Conservation (phyloP, 2,797 vertebrate genomes). For the Pipistrellus pipistrellus region DNA sequence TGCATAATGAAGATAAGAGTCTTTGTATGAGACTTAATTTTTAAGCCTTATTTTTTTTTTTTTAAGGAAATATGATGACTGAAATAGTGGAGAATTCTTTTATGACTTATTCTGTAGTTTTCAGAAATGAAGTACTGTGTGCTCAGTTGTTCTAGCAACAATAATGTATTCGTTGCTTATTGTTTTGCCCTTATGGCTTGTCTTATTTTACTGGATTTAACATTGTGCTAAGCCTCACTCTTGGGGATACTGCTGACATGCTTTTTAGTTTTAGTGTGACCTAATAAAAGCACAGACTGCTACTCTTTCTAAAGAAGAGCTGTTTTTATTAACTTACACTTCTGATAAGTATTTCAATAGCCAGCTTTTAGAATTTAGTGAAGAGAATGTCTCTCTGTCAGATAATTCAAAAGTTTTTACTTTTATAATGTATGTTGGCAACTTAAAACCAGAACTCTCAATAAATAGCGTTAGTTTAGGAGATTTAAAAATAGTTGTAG, state of each 20-base stretch:
- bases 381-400: constrained; percentile 45
- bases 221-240: constrained; percentile 77
- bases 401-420: constrained; percentile 46
- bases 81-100: constrained; percentile 14
- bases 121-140: background rate
- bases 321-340: constrained; percentile 79
- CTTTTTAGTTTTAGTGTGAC: constrained; percentile 75
- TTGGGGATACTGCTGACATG: constrained; percentile 60
- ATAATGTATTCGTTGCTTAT: constrained; percentile 56
- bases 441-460: constrained; percentile 48
- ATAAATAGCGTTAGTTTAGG: constrained; percentile 32
- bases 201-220: constrained; percentile 81
- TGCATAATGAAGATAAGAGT: background rate
- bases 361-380: constrained; percentile 49
- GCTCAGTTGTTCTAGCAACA: background rate
- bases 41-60: constrained; percentile 23
- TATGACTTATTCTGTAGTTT: background rate
- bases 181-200: constrained; percentile 79
- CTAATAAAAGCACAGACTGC: constrained; percentile 80
- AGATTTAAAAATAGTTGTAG: no score
- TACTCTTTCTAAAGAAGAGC: constrained; percentile 47
- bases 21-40: constrained; percentile 23
- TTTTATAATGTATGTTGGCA: constrained; percentile 34
- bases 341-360: constrained; percentile 55
- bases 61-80: background rate